Base-by-base conservation (phyloP, 2,888 invertebrate species). In the Scelioninae gen. 2 region DNA sequence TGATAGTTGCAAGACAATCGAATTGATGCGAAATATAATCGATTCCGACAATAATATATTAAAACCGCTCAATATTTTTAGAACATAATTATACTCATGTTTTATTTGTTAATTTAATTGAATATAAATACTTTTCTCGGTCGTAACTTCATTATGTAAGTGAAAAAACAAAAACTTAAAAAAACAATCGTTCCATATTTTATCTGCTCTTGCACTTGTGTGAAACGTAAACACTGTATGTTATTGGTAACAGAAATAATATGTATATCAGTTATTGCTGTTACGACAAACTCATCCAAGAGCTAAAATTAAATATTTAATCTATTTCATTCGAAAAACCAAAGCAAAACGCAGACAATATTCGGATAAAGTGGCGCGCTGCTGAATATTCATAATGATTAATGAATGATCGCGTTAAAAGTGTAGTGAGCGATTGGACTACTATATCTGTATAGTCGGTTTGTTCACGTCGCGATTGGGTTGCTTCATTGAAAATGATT, bases 331-430 rank as follows among this genome's bases (percentile, higher is more conserved):
- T 6, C 16, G 16, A 46, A 46, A 37, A 35, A 46, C 46, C 46
- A 60, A 60, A 35, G 22, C 22, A 25, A 37, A 60, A 22, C 25
- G 46, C 25, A 37, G 46, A 60, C 46, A 35, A 46, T 60, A 35
- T 60, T 46, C 35, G 60, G 46, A 46, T 46, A 60, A 46, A 46
- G 45, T 60, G 35, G 37, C 9, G 28, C 46, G 37, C n/a, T 60
- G 60, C 46, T 60, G 60, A 60, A 46, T 60, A 60, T 60, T 60
- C 60, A 46, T 60, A 60, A 60, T 60, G 60, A 60, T 60, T 60
- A 60, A 60, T 60, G 60, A 60, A 46, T 60, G 46, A 60, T 37
- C 41, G 46, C 46, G 37, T 46, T 60, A 46, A 60, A 60, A 25
- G 60, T 37, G 46, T 60, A 60, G 60, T 35, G 46, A 46, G 60